These are phyloP conservation scores for Pachypanchax playfairii DNA, from an alignment of 2,113 vertebrate species.

Conservation along the genomic window DNA sequence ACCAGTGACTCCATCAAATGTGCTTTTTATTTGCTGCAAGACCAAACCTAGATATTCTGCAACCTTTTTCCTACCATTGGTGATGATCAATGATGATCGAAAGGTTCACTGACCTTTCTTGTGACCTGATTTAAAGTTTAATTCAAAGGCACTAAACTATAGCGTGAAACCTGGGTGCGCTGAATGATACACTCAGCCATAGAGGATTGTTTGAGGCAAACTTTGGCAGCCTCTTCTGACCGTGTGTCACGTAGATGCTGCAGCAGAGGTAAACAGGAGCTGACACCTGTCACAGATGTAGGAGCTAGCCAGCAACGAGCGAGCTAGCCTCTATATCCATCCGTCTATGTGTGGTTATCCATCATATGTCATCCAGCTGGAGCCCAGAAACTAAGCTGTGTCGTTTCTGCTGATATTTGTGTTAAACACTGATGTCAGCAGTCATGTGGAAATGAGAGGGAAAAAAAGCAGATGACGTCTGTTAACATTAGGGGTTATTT, in stretches of 20 bases:
- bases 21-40: background rate
- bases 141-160: conserved; percentile 4
- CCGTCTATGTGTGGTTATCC: conserved; percentile 54
- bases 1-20: conserved; percentile 3
- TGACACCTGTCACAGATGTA: conserved; percentile 73
- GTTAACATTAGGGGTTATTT: background rate
- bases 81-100: background rate
- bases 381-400: conserved; percentile 47
- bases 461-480: conserved; percentile 28
- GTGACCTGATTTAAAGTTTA: conserved; percentile 2
- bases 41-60: background rate
- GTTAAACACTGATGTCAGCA: conserved; percentile 50
- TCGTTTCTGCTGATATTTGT: conserved; percentile 59
- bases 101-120: background rate
- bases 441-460: conserved; percentile 42
- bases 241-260: conserved; percentile 29
- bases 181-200: conserved; percentile 25
- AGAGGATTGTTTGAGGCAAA: conserved; percentile 32
- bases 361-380: conserved; percentile 60
- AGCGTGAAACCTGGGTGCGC: conserved; percentile 16
- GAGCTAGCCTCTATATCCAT: conserved; percentile 54
- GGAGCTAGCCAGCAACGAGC: conserved; percentile 46
- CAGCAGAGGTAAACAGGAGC: conserved; percentile 59
- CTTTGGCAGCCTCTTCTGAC: conserved; percentile 43
- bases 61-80: background rate